Conservation (phyloP, 2,888 invertebrate species). For the Cremastobaeus sp. region DNA sequence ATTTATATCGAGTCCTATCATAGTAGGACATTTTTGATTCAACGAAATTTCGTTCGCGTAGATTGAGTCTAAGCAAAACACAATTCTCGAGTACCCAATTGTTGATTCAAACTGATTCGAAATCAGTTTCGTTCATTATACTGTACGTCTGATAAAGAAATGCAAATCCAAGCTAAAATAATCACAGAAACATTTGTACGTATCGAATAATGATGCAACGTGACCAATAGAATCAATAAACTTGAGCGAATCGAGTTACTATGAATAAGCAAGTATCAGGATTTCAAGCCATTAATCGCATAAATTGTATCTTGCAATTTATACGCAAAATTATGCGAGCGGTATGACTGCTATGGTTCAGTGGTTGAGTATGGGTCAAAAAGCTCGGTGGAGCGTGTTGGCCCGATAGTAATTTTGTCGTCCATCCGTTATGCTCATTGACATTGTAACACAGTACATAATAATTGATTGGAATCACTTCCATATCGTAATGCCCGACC, state of each 20-base stretch:
- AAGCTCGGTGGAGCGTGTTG: conserved; percentile 56
- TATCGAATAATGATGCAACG: conserved; percentile 12
- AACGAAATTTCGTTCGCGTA: too few relatives aligned
- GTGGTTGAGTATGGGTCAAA: conserved; percentile 50
- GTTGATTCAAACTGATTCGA: too few relatives aligned
- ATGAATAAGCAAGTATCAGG: conserved; percentile 57
- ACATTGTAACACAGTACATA: conserved; percentile 40
- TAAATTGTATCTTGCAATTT: conserved; percentile 59
- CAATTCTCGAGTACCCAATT: too few relatives aligned
- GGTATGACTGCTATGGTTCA: conserved; percentile 57
- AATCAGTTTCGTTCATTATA: too few relatives aligned
- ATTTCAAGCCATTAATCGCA: conserved; percentile 55
- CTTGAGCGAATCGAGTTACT: conserved; percentile 33
- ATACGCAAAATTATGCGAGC: conserved; percentile 61
- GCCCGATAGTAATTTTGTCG: conserved; percentile 59
- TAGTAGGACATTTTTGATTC: too few relatives aligned
- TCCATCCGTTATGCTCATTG: conserved; percentile 57
- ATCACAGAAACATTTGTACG: conserved; percentile 7
- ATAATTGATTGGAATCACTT: conserved; percentile 46
- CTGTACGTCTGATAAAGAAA: neutral
- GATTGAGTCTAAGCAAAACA: too few relatives aligned
- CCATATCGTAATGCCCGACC: conserved; percentile 26
- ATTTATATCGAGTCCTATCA: too few relatives aligned
- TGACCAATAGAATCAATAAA: conserved; percentile 42
- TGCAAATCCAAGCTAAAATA: neutral